A percentile compares a stretch with the other conserved stretches of the same genome.
phyloP scores from a whole-genome alignment of 2,113 vertebrate genomes.

The Chiloscyllium plagiosum region DNA sequence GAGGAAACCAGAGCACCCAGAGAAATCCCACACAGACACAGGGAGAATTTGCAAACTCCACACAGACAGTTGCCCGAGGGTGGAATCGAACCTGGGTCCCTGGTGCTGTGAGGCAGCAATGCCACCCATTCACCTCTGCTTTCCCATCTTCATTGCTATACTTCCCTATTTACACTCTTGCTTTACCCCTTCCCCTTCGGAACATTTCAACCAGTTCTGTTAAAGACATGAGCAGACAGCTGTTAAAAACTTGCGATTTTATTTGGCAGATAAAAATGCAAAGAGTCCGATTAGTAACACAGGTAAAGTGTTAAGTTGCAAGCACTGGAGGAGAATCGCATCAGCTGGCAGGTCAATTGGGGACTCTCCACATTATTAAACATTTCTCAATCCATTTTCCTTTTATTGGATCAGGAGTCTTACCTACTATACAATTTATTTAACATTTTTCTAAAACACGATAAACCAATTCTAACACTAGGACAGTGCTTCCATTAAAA shows the following conservation, averaged over 20 bases:
- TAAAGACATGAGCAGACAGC: neutral
- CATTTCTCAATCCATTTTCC: neutral
- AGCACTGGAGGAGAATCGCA: conserved; percentile 41
- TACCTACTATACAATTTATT: conserved; percentile 10
- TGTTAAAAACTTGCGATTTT: conserved; percentile 54
- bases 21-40: too few relatives aligned
- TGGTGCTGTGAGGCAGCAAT: too few relatives aligned
- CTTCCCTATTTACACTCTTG: neutral
- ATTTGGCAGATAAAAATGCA: conserved; percentile 66
- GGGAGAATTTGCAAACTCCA: too few relatives aligned
- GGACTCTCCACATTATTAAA: neutral
- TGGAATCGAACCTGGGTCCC: too few relatives aligned
- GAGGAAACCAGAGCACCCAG: too few relatives aligned
- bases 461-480: conserved; percentile 4
- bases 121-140: too few relatives aligned
- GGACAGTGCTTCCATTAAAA: conserved; percentile 20
- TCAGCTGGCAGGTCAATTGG: neutral
- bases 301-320: conserved; percentile 66
- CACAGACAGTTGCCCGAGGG: too few relatives aligned
- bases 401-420: neutral
- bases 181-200: neutral
- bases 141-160: neutral
- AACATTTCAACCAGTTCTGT: neutral
- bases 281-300: conserved; percentile 61
- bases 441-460: neutral